Percentiles rank a stretch among this genome's conserved stretches.
These are phyloP conservation scores for Ochropleura leucogaster DNA, from an alignment of 2,888 invertebrate species.

Conservation along the genomic window DNA sequence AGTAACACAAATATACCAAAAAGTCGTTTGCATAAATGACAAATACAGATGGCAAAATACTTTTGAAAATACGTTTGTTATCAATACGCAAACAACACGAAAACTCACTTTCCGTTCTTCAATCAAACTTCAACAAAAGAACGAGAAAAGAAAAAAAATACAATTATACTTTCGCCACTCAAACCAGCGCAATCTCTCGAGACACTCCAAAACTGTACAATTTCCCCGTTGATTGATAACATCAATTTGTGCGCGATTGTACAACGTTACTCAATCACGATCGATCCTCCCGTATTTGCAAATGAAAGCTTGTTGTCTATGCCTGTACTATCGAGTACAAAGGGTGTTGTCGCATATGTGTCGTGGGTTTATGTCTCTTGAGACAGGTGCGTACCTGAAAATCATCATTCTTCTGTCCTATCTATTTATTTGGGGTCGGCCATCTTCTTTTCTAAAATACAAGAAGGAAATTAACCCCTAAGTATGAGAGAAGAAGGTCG, in stretches of 20 bases:
- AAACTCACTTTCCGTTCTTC: slow-evolving; percentile 39
- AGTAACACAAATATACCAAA: no score
- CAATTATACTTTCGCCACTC: slow-evolving; percentile 40
- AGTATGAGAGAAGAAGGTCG: no score
- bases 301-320: slow-evolving; percentile 49
- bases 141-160: slow-evolving; percentile 29
- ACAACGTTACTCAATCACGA: slow-evolving; percentile 55
- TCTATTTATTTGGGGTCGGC: background rate
- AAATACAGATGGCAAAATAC: background rate
- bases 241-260: slow-evolving; percentile 61
- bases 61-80: background rate
- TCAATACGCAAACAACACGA: slow-evolving; percentile 21
- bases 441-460: background rate
- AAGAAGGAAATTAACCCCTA: no score
- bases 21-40: background rate
- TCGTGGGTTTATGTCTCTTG: slow-evolving; percentile 38
- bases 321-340: slow-evolving; percentile 36
- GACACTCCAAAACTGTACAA: slow-evolving; percentile 50
- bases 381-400: slow-evolving; percentile 9
- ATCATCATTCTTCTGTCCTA: background rate
- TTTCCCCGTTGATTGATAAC: slow-evolving; percentile 60
- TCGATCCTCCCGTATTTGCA: slow-evolving; percentile 61
- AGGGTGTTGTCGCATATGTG: slow-evolving; percentile 47
- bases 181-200: slow-evolving; percentile 42
- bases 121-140: slow-evolving; percentile 45